Evolutionary conservation across 1,140 invertebrate genomes (phyloP).

Genomic region (Periplaneta americana): DNA sequence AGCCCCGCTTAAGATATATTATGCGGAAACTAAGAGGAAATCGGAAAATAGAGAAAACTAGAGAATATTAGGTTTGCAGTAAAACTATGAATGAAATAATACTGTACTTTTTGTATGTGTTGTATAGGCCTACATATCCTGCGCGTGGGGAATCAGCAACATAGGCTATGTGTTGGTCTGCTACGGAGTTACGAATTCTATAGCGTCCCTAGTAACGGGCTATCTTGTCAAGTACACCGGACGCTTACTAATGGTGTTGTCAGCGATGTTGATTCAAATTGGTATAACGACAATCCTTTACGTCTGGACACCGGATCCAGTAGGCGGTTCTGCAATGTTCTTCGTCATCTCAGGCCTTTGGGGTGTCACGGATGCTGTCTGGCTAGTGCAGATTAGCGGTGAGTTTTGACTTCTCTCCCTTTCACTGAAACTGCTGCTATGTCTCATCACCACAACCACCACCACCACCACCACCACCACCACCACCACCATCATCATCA

Average conservation of each 20-base stretch:
- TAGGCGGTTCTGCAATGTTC: slow-evolving; percentile 61
- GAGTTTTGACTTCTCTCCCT: slow-evolving; percentile 37
- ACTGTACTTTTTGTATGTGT: too few relatives aligned
- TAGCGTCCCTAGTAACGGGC: slow-evolving; percentile 73
- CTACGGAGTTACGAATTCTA: slow-evolving; percentile 77
- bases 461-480: too few relatives aligned
- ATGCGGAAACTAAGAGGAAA: too few relatives aligned
- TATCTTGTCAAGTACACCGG: slow-evolving; percentile 61
- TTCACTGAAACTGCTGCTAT: background rate
- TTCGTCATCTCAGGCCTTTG: slow-evolving; percentile 82
- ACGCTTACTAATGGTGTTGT: slow-evolving; percentile 4
- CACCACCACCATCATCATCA: too few relatives aligned
- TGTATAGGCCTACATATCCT: slow-evolving; percentile 84
- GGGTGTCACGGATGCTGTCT: slow-evolving; percentile 87
- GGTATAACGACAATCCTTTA: slow-evolving; percentile 57
- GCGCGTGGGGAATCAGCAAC: slow-evolving; percentile 80
- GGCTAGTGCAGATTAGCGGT: slow-evolving; percentile 95
- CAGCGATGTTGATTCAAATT: slow-evolving; percentile 37
- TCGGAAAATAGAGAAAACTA: too few relatives aligned
- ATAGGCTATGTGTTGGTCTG: slow-evolving; percentile 91
- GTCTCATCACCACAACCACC: too few relatives aligned
- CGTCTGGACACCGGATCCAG: slow-evolving; percentile 68
- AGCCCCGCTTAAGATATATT: too few relatives aligned
- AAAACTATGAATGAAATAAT: too few relatives aligned
- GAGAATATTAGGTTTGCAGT: too few relatives aligned